Conservation (phyloP, 1,140 invertebrate genomes). For the Hyles euphorbiae region DNA sequence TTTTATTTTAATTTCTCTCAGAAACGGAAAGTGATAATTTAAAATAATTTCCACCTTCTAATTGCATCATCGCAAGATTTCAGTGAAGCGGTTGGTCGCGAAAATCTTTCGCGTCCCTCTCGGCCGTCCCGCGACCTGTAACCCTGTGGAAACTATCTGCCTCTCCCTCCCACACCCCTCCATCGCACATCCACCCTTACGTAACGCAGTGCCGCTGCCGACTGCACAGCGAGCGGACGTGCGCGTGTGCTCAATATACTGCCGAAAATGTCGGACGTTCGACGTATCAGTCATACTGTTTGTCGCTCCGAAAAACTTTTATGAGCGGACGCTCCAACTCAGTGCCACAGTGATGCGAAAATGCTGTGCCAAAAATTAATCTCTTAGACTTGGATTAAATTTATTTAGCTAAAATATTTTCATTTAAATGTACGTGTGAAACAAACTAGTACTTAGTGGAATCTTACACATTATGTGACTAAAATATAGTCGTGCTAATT, state of each 20-base stretch:
- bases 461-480: no score
- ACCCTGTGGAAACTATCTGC: constrained; percentile 39
- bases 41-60: constrained; percentile 41
- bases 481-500: constrained; percentile 12
- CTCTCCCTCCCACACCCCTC: constrained; percentile 46
- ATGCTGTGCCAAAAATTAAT: constrained; percentile 34
- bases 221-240: constrained; percentile 29
- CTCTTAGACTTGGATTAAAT: constrained; percentile 8
- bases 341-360: constrained; percentile 13
- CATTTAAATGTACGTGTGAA: no score
- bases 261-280: constrained; percentile 27
- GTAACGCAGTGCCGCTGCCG: constrained; percentile 60
- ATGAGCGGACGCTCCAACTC: constrained; percentile 20
- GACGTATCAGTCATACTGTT: no score
- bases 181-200: constrained; percentile 45
- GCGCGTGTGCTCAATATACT: constrained; percentile 15
- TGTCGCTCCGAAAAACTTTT: constrained; percentile 21
- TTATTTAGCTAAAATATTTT: no score
- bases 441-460: constrained; percentile 9
- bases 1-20: no score
- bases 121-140: constrained; percentile 35
- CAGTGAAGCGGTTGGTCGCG: constrained; percentile 40
- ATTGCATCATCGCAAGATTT: constrained; percentile 66
- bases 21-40: no score
- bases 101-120: constrained; percentile 55